phyloP scores from a whole-genome alignment of 2,113 vertebrate genomes.

The Bagarius yarrelli region DNA sequence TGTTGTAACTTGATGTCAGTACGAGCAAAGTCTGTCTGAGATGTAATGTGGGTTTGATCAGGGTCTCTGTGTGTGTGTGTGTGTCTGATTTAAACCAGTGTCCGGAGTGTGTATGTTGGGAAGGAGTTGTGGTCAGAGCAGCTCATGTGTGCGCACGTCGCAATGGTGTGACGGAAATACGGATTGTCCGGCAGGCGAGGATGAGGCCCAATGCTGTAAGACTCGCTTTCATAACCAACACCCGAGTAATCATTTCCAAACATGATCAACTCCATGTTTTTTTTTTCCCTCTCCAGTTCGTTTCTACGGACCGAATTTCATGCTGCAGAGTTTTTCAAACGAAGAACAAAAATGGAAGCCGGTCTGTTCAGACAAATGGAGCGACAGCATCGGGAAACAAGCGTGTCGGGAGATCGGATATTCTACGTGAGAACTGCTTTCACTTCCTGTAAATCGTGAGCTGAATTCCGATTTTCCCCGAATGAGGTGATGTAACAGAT shows the following conservation, averaged over 20 bases:
- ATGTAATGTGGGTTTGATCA: background rate
- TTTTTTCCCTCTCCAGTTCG: constrained; percentile 59
- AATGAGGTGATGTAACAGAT: background rate
- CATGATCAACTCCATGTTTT: background rate
- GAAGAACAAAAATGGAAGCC: constrained; percentile 59
- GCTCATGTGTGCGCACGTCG: constrained; percentile 50
- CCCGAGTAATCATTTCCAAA: background rate
- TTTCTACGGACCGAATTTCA: constrained; percentile 53
- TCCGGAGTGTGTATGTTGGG: constrained; percentile 56
- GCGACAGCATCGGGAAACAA: constrained; percentile 44
- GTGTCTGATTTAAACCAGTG: constrained; percentile 49
- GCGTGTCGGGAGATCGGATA: constrained; percentile 66
- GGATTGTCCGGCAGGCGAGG: constrained; percentile 62
- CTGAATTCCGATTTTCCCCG: too few relatives aligned
- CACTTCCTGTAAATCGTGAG: too few relatives aligned
- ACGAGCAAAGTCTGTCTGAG: too few relatives aligned
- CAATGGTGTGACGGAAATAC: constrained; percentile 65
- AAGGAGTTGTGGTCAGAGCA: constrained; percentile 47
- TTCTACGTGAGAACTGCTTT: constrained; percentile 50
- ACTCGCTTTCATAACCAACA: background rate
- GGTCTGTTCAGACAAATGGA: constrained; percentile 65
- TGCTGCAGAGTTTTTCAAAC: constrained; percentile 62
- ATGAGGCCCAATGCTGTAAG: constrained; percentile 69
- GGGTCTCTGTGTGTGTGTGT: constrained; percentile 19
- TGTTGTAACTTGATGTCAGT: too few relatives aligned